These are phyloP conservation scores for Leptobrachium ailaonicum DNA, from an alignment of 2,113 vertebrate genomes.

Conservation along the genomic window DNA sequence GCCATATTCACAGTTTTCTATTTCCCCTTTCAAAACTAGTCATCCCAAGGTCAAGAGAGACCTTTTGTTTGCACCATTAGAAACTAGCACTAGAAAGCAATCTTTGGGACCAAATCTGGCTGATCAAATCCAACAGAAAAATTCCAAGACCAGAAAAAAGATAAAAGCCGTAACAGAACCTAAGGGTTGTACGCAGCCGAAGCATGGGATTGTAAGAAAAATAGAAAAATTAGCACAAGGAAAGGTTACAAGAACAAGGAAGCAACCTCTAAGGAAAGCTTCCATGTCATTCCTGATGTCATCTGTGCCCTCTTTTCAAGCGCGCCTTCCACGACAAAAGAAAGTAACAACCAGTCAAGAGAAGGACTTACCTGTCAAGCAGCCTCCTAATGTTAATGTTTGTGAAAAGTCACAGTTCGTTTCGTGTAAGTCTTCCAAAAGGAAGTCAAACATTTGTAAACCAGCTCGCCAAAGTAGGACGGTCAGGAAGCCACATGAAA, in stretches of 20 bases:
- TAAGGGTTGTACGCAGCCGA: slow-evolving; percentile 49
- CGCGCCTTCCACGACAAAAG: slow-evolving; percentile 55
- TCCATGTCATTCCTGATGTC: slow-evolving; percentile 54
- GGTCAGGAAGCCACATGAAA: neutral
- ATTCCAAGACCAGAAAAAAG: slow-evolving; percentile 58
- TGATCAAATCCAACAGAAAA: slow-evolving; percentile 52
- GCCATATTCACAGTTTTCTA: slow-evolving; percentile 53
- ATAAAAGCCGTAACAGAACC: slow-evolving; percentile 51
- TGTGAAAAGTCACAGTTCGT: slow-evolving; percentile 6
- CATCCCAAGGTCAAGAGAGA: slow-evolving; percentile 50
- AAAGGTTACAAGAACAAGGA: slow-evolving; percentile 58
- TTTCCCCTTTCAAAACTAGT: slow-evolving; percentile 57
- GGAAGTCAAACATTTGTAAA: neutral
- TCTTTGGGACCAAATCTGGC: slow-evolving; percentile 47
- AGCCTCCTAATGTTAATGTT: neutral
- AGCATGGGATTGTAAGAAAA: slow-evolving; percentile 49
- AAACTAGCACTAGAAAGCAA: slow-evolving; percentile 46
- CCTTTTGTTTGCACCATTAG: slow-evolving; percentile 54
- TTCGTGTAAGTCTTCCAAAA: slow-evolving; percentile 12
- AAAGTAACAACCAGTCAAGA: slow-evolving; percentile 56
- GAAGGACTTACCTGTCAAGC: slow-evolving; percentile 56
- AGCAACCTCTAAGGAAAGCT: slow-evolving; percentile 55
- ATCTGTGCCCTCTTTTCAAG: slow-evolving; percentile 50
- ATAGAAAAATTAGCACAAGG: slow-evolving; percentile 43
- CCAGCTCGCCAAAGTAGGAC: neutral